A percentile compares a stretch with the other conserved stretches of the same genome.
Conservation (phyloP, 2,888 invertebrate genomes). For the Melanchra persicariae region DNA sequence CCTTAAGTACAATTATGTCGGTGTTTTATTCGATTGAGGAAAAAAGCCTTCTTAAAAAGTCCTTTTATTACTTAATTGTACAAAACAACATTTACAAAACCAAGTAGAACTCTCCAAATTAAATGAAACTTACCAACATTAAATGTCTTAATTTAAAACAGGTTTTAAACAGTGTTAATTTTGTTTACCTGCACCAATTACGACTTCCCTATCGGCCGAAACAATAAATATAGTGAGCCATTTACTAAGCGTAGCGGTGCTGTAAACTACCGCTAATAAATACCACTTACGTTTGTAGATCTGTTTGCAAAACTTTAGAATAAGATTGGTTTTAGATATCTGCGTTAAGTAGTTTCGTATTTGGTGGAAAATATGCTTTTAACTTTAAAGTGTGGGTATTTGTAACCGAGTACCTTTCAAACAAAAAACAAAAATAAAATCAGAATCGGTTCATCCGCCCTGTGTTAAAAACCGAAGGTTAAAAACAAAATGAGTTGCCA, state of each 20-base stretch:
- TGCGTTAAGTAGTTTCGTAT: slow-evolving; percentile 6
- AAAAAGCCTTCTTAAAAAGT: slow-evolving; percentile 6
- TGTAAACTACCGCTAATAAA: slow-evolving; percentile 48
- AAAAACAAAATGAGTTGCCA: neutral
- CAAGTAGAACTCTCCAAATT: slow-evolving; percentile 29
- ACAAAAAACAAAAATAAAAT: neutral
- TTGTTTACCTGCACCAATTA: slow-evolving; percentile 69
- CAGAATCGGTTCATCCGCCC: neutral
- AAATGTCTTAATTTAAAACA: slow-evolving; percentile 67
- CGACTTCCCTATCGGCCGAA: slow-evolving; percentile 62
- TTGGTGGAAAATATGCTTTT: neutral
- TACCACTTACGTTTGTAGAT: slow-evolving; percentile 43
- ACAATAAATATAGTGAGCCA: slow-evolving; percentile 62
- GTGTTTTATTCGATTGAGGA: slow-evolving; percentile 4
- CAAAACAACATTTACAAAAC: slow-evolving; percentile 27
- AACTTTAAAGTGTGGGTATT: neutral
- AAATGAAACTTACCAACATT: slow-evolving; percentile 49
- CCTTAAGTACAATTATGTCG: neutral
- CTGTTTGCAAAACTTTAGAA: slow-evolving; percentile 30
- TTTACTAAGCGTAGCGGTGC: slow-evolving; percentile 40
- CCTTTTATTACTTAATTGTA: slow-evolving; percentile 27
- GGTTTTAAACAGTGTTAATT: slow-evolving; percentile 72
- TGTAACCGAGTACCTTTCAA: neutral
- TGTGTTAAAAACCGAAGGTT: no score
- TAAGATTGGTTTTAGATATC: slow-evolving; percentile 24